Evolutionary conservation across 2,888 invertebrate species (phyloP).

Genomic region (Megaustenia siamemsis): DNA sequence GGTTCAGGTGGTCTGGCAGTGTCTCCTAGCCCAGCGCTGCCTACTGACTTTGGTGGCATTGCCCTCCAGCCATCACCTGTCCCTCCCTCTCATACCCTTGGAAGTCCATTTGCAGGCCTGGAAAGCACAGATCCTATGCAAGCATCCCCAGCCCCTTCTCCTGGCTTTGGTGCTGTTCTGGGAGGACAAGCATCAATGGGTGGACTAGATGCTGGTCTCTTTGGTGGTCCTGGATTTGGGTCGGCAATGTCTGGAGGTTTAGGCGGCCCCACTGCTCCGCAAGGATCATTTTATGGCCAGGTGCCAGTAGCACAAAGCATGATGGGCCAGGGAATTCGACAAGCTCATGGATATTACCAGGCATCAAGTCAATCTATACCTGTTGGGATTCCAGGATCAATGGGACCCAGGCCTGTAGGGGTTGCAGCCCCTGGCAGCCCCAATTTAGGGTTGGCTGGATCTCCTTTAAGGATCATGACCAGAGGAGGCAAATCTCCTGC

Average conservation of each 20-base stretch:
- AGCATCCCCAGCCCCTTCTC: constrained; percentile 26
- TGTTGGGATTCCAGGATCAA: not conserved
- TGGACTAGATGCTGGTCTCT: not conserved
- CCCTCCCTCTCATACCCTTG: constrained; percentile 29
- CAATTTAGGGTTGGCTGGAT: constrained; percentile 43
- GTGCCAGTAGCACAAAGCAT: not conserved
- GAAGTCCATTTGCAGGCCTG: constrained; percentile 42
- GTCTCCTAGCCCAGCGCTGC: constrained; percentile 40
- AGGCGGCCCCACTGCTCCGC: constrained; percentile 1
- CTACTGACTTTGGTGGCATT: constrained; percentile 42
- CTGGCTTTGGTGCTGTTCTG: not conserved
- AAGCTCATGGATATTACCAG: not conserved
- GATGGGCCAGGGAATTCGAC: constrained; percentile 21
- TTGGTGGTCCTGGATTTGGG: constrained; percentile 26
- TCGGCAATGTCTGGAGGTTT: constrained; percentile 21
- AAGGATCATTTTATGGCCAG: constrained; percentile 24
- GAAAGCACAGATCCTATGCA: constrained; percentile 39
- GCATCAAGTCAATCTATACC: constrained; percentile 11
- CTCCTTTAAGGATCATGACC: constrained; percentile 50
- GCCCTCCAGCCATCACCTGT: constrained; percentile 27
- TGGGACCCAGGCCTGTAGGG: constrained; percentile 26
- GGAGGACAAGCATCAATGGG: not conserved
- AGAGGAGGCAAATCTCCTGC: constrained; percentile 51
- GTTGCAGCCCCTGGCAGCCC: constrained; percentile 42
- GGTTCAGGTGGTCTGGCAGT: constrained; percentile 41